Evolutionary conservation across 2,113 vertebrate genomes (phyloP).

Genomic region (Clarias magur): DNA sequence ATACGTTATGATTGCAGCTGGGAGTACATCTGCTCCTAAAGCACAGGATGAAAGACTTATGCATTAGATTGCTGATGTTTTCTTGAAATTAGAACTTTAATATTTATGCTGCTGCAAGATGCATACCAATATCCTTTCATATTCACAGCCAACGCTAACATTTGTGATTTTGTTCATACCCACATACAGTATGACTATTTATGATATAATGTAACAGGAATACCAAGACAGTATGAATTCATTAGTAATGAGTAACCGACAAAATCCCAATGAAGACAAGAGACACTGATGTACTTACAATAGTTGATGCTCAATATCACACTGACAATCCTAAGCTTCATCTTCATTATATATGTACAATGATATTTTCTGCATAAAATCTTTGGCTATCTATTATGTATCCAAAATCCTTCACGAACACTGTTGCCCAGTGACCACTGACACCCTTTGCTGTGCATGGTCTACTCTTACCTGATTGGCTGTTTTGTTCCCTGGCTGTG

Average conservation of each 20-base stretch:
- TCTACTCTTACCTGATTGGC: slow-evolving; percentile 48
- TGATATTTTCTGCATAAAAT: neutral
- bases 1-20: slow-evolving; percentile 22
- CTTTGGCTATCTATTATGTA: neutral
- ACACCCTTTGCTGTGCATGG: neutral
- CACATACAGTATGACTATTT: neutral
- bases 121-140: neutral
- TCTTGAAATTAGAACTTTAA: neutral
- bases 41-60: neutral
- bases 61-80: neutral
- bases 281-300: neutral
- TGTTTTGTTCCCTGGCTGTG: neutral
- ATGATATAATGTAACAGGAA: neutral
- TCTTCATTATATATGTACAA: neutral
- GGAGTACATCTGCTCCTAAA: slow-evolving; percentile 12
- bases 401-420: neutral
- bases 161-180: neutral
- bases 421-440: neutral
- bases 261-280: neutral
- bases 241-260: neutral
- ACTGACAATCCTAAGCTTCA: neutral
- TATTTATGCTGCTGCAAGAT: neutral
- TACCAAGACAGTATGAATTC: neutral
- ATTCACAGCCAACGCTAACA: neutral
- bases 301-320: neutral